A percentile compares a stretch with the other conserved stretches of the same genome.
Evolutionary conservation across 1,140 invertebrate species (phyloP).

Genomic region (Plodia interpunctella): DNA sequence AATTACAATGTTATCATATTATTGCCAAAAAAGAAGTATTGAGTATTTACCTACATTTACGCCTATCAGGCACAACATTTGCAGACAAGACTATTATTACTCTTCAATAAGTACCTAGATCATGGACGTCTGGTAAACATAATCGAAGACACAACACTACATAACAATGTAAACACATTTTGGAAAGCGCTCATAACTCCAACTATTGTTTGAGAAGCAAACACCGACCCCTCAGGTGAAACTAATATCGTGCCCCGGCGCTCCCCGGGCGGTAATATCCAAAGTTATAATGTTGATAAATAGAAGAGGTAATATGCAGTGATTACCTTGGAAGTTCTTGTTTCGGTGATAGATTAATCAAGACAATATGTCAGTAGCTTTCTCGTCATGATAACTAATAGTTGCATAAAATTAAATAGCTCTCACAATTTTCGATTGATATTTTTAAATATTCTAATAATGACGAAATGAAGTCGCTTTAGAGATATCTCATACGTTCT

Average conservation of each 20-base stretch:
- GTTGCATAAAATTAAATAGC: no score
- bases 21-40: no score
- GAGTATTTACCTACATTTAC: no score
- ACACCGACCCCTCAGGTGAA: conserved; percentile 2
- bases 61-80: no score
- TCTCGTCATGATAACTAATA: no score
- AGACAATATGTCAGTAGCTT: no score
- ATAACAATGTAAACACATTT: not conserved
- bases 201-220: conserved; percentile 2
- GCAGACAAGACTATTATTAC: no score
- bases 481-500: no score
- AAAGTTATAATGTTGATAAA: conserved; percentile 6
- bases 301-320: not conserved
- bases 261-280: conserved; percentile 4
- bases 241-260: not conserved
- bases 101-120: not conserved
- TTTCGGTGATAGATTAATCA: not conserved
- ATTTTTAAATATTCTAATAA: no score
- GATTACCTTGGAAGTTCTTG: not conserved
- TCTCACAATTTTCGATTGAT: no score
- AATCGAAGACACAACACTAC: not conserved
- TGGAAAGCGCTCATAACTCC: not conserved
- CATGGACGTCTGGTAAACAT: not conserved
- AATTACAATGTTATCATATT: no score
- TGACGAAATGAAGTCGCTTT: no score